phyloP scores from a whole-genome alignment of 2,888 invertebrate genomes.

The Listrodromus nycthemerus region DNA sequence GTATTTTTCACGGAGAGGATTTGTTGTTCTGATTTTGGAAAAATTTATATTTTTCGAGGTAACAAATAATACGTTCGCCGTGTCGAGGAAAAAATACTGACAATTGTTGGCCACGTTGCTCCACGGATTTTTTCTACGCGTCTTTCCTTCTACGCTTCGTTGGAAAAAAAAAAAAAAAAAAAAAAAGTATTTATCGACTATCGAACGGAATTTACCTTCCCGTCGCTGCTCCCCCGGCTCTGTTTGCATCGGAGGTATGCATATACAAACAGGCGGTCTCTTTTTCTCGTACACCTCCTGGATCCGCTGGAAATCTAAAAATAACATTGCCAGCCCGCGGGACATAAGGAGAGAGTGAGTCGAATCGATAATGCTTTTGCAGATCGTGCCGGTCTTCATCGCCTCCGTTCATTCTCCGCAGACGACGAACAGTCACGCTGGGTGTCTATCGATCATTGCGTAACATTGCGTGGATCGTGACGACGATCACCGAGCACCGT shows the following conservation, averaged over 20 bases:
- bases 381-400: conserved; percentile 29
- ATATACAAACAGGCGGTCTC: conserved; percentile 15
- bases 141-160: not conserved
- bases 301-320: conserved; percentile 59
- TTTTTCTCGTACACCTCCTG: conserved; percentile 23
- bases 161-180: conserved; percentile 5
- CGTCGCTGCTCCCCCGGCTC: conserved; percentile 2
- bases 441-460: not conserved
- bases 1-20: too few relatives aligned
- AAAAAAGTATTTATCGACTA: conserved; percentile 21
- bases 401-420: conserved; percentile 3
- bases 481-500: not conserved
- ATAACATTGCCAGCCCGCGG: conserved; percentile 41
- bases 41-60: not conserved
- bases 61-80: not conserved
- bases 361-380: conserved; percentile 52
- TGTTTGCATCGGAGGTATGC: conserved; percentile 30
- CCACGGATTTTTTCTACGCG: conserved; percentile 23
- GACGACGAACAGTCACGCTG: conserved; percentile 5
- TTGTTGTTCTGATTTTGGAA: too few relatives aligned
- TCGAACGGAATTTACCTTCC: conserved; percentile 48
- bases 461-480: conserved; percentile 1
- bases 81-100: conserved; percentile 4
- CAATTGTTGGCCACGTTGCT: conserved; percentile 38
- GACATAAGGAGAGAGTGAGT: conserved; percentile 40